phyloP scores from a whole-genome alignment of 2,113 vertebrate genomes.

The Haliaeetus leucogaster region DNA sequence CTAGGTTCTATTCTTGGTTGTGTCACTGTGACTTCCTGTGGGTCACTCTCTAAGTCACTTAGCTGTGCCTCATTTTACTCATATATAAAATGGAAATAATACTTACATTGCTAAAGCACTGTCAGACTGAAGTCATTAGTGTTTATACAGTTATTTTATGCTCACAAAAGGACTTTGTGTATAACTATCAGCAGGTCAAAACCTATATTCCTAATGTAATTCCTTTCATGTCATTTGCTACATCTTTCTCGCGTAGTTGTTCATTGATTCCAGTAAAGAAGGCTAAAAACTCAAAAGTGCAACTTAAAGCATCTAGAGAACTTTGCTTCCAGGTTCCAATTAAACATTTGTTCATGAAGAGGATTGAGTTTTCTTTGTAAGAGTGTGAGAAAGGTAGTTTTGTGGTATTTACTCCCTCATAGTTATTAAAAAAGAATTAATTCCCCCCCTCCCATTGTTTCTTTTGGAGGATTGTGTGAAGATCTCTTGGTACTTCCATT shows the following conservation, averaged over 20 bases:
- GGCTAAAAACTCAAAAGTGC: not conserved
- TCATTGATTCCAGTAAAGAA: not conserved
- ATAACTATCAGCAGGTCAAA: not conserved
- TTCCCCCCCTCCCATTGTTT: constrained; percentile 14
- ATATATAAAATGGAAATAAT: not conserved
- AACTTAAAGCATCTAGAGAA: not conserved
- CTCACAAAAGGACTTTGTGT: not conserved
- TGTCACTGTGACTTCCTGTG: constrained; percentile 44
- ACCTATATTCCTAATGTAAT: not conserved
- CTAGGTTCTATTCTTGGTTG: constrained; percentile 24
- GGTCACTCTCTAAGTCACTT: not conserved
- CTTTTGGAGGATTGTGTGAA: constrained; percentile 30
- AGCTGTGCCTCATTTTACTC: not conserved
- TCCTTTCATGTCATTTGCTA: not conserved
- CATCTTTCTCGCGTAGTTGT: not conserved
- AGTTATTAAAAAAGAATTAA: not conserved
- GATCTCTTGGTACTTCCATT: constrained; percentile 59
- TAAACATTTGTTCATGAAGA: not conserved
- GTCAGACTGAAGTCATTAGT: not conserved
- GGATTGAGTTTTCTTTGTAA: not conserved
- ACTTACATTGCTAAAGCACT: not conserved
- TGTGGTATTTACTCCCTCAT: not conserved
- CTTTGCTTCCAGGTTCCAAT: not conserved
- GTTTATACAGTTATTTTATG: not conserved
- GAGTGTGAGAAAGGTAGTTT: not conserved